phyloP scores from a whole-genome alignment of 2,797 vertebrate genomes.

The Apodemus agrarius region DNA sequence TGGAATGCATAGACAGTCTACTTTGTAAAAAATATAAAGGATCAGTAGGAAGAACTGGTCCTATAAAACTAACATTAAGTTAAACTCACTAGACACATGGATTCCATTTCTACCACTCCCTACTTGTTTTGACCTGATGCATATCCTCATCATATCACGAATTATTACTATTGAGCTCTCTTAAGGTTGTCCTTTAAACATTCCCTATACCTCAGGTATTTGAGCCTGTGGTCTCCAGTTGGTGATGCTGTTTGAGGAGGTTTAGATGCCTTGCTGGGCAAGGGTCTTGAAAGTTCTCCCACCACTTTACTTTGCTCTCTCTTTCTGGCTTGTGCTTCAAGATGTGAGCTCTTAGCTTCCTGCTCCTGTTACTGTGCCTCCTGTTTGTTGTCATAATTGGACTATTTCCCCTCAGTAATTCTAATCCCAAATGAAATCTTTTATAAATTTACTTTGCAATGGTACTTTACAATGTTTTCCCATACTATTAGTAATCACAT shows the following conservation, averaged over 20 bases:
- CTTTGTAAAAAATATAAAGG: not conserved
- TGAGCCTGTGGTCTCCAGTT: not conserved
- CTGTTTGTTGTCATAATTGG: not conserved
- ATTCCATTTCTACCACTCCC: not conserved
- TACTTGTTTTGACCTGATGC: not conserved
- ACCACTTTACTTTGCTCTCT: not conserved
- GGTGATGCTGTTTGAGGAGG: not conserved
- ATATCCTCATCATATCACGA: not conserved
- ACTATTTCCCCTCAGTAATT: not conserved
- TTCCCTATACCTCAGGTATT: no score
- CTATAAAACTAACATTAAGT: not conserved
- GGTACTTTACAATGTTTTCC: not conserved
- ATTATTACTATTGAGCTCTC: not conserved
- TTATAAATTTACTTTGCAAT: not conserved
- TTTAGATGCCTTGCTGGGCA: not conserved
- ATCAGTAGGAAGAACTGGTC: not conserved
- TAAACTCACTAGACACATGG: not conserved
- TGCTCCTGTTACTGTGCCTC: not conserved
- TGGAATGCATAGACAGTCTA: not conserved
- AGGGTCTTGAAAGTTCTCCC: no score
- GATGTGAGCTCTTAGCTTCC: not conserved
- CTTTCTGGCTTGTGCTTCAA: not conserved
- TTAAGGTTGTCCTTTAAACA: not conserved
- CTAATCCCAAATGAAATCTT: no score
- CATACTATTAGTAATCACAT: not conserved